phyloP scores from a whole-genome alignment of 1,140 invertebrate genomes.

The Drosophila kohkoa region DNA sequence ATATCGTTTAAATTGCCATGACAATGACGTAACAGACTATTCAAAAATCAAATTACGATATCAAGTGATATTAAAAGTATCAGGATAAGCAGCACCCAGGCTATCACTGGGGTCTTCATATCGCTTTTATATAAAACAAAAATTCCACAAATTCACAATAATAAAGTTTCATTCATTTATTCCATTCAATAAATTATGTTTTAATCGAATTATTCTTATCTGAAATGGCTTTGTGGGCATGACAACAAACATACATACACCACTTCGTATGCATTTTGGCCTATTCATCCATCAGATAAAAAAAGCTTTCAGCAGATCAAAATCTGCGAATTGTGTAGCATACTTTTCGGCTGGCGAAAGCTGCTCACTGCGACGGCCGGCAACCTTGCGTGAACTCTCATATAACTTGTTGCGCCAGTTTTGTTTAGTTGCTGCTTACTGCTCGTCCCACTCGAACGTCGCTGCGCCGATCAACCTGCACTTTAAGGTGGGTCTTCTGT shows the following conservation, averaged over 20 bases:
- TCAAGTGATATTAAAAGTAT: too few species aligned
- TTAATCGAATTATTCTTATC: neutral
- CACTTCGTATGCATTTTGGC: neutral
- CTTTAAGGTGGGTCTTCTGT: slow-evolving; percentile 42
- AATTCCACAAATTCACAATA: too few species aligned
- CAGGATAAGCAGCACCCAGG: too few species aligned
- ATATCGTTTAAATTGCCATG: too few species aligned
- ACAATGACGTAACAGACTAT: too few species aligned
- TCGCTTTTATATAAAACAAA: too few species aligned
- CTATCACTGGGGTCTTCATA: too few species aligned
- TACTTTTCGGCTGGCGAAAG: slow-evolving; percentile 38
- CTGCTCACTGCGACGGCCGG: slow-evolving; percentile 28
- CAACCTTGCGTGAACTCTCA: slow-evolving; percentile 31
- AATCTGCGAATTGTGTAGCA: slow-evolving; percentile 12
- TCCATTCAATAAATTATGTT: too few species aligned
- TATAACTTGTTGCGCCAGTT: slow-evolving; percentile 75
- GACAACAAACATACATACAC: neutral
- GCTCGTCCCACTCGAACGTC: slow-evolving; percentile 49
- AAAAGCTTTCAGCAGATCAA: neutral
- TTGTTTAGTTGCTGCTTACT: slow-evolving; percentile 47
- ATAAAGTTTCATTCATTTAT: too few species aligned
- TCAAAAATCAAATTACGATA: too few species aligned
- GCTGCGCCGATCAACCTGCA: slow-evolving; percentile 15
- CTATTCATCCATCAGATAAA: neutral
- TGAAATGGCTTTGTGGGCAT: neutral